Percentiles rank a stretch among this genome's conserved stretches.
Evolutionary conservation across 2,888 invertebrate species (phyloP).

Genomic region (Heliconius hortense): DNA sequence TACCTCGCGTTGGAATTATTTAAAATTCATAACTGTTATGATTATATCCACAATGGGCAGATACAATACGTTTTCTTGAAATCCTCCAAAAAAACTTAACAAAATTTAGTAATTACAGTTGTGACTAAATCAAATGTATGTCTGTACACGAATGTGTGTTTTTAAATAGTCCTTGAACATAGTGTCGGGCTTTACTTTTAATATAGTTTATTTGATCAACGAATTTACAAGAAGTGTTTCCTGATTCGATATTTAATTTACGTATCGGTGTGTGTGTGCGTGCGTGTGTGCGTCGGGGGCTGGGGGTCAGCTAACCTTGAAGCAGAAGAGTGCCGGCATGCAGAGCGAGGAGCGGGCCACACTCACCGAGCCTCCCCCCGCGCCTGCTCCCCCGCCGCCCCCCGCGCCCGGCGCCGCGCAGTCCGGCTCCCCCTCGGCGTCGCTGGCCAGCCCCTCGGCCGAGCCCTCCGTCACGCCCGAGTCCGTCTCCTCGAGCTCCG

Average conservation of each 20-base stretch:
- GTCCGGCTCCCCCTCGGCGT: constrained; percentile 25
- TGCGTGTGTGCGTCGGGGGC: constrained; percentile 38
- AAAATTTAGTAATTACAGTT: not conserved
- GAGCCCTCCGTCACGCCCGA: constrained; percentile 39
- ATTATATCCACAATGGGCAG: not conserved
- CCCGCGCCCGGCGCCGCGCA: constrained; percentile 21
- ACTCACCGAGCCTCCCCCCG: constrained; percentile 59
- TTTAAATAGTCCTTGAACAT: not conserved
- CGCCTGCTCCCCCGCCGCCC: constrained; percentile 32
- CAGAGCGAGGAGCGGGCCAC: constrained; percentile 85
- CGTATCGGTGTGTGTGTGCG: constrained; percentile 38
- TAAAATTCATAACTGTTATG: not conserved
- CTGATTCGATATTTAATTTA: not conserved
- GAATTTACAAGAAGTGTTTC: not conserved
- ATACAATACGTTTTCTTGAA: not conserved
- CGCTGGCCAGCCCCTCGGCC: constrained; percentile 39
- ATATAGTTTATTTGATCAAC: too few relatives aligned
- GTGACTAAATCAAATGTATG: not conserved
- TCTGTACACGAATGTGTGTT: not conserved
- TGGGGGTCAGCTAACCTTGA: constrained; percentile 84
- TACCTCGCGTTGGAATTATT: constrained; percentile 15
- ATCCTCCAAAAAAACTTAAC: not conserved
- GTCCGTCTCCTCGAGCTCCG: constrained; percentile 38
- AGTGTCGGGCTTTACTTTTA: not conserved
- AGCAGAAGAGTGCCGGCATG: constrained; percentile 93